Evolutionary conservation across 2,888 invertebrate genomes (phyloP).

Genomic region (Caenorhabditis zanzibari): DNA sequence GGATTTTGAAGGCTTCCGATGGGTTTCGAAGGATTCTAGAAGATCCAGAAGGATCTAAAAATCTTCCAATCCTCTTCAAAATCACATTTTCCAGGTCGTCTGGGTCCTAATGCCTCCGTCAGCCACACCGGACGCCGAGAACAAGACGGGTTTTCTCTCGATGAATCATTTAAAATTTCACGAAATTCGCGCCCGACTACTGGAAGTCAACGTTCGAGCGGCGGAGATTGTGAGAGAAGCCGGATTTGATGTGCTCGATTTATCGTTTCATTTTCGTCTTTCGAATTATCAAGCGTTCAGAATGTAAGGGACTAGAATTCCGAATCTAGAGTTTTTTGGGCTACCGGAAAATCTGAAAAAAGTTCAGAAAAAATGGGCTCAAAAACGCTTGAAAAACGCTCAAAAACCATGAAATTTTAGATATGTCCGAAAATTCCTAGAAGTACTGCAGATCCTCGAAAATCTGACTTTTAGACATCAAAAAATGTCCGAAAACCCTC

Average conservation of each 20-base stretch:
- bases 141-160: slow-evolving; percentile 24
- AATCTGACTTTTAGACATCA: no score
- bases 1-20: no score
- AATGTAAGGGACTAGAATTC: slow-evolving; percentile 46
- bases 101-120: slow-evolving; percentile 60
- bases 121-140: slow-evolving; percentile 5
- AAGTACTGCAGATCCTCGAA: no score
- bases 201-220: slow-evolving; percentile 70
- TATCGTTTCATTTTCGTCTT: slow-evolving; percentile 66
- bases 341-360: no score
- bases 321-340: neutral
- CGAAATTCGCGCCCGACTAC: slow-evolving; percentile 60
- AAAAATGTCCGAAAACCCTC: no score
- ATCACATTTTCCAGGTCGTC: slow-evolving; percentile 41
- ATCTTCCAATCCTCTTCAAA: no score
- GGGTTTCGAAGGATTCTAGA: no score
- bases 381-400: no score
- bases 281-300: slow-evolving; percentile 62
- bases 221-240: slow-evolving; percentile 68
- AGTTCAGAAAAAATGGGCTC: no score
- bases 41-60: no score
- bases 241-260: slow-evolving; percentile 73
- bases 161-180: slow-evolving; percentile 21
- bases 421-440: no score
- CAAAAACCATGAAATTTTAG: no score